Evolutionary conservation across 92 coral and sea anemone species (phyloP), one percentile per base, ranked within the genome.

Genomic region (Palythoa grandiflora): DNA sequence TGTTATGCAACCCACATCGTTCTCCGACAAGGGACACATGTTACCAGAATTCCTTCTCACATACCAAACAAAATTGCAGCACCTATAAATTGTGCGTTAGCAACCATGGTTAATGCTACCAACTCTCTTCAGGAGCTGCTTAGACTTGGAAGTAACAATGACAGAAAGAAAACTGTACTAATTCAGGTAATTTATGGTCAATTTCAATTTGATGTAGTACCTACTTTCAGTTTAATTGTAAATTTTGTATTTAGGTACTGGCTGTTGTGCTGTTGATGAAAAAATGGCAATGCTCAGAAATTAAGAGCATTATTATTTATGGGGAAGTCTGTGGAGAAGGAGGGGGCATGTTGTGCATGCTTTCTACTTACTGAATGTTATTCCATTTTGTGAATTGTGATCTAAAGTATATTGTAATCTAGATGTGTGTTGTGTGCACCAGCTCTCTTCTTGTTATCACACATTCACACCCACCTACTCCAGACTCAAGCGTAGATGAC

Each of bases 41-140:
- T 97, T 52, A 93, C 86, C 17, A 95, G 88, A 92, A 87, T 97
- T 16, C 98, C 99, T 80, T 83, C 87, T 40, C 89, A 89, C 39
- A 71, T 97, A 51, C 84, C 94, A 57, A 89, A 94, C 81, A 92
- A 75, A 35, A 70, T 92, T 54, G 98, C 99, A 16, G 92, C 99
- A 19, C 97, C 99, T 47, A 53, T 97, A 39, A 97, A 97, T 66
- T 97, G 99, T 87, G 99, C 99, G 9, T 89, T 97, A 52, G 96
- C 98, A 19, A 97, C 99, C 10, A 97, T 97, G 99, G 96, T 97
- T 11, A 92, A 87, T 92, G 99, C 96, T 17, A 85, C 91, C 38
- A 90, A 86, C 57, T 95, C 90, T 73, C 83, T 95, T 13, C 85
- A 84, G 16, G 87, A 89, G 79, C 51, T 83, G 90, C 54, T 71